These are phyloP conservation scores for Microdon myrmicae DNA, from an alignment of 2,888 invertebrate species.

Conservation along the genomic window DNA sequence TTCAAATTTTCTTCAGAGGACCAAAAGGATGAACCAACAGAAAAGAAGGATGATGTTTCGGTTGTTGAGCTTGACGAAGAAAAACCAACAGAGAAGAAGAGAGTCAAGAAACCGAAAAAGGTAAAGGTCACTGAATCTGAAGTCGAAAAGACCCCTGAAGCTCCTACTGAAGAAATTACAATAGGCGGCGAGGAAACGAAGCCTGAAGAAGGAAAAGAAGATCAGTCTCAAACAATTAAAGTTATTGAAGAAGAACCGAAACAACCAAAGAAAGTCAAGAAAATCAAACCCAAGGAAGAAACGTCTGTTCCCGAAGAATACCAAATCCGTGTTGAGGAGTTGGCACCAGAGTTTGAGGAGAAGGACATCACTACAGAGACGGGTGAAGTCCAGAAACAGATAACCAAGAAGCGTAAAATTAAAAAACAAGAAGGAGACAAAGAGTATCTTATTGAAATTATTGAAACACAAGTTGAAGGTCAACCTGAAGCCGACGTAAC, in stretches of 20 bases:
- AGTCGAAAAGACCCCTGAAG: constrained; percentile 17
- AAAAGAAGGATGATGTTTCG: too few relatives aligned
- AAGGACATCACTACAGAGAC: constrained; percentile 65
- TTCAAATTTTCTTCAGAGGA: constrained; percentile 43
- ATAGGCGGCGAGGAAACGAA: constrained; percentile 35
- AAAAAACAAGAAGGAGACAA: constrained; percentile 65
- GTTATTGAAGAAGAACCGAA: constrained; percentile 52
- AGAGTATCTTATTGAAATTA: constrained; percentile 64
- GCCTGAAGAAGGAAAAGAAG: constrained; percentile 47
- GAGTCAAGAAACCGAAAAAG: constrained; percentile 36
- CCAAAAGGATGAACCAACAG: constrained; percentile 27
- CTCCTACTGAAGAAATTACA: constrained; percentile 20
- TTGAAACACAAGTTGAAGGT: constrained; percentile 61
- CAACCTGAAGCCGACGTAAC: constrained; percentile 62
- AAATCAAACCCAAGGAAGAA: constrained; percentile 48
- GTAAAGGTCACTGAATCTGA: constrained; percentile 23
- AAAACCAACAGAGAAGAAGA: constrained; percentile 38
- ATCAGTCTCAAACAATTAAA: constrained; percentile 35
- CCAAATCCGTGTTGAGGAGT: constrained; percentile 57
- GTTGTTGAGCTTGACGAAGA: constrained; percentile 23
- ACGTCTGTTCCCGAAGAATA: constrained; percentile 49
- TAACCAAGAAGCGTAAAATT: constrained; percentile 65
- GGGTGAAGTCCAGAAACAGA: constrained; percentile 64
- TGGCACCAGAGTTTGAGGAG: constrained; percentile 65
- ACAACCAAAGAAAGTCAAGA: constrained; percentile 55